Conservation (phyloP, 2,113 vertebrate genomes). For the Prionailurus viverrinus region DNA sequence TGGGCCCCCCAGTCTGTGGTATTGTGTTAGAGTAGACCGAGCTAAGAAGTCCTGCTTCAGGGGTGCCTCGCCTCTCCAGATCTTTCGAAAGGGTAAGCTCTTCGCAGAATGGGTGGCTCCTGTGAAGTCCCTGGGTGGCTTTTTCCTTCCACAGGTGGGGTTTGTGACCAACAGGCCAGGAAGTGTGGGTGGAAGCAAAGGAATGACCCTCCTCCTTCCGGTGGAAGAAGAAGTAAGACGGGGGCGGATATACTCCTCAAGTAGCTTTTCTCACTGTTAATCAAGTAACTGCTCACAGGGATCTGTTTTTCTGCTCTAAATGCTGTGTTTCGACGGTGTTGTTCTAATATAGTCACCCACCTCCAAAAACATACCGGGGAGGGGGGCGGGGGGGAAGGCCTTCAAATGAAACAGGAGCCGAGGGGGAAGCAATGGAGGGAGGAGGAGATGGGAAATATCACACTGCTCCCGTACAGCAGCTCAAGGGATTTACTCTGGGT, state of each 20-base stretch:
- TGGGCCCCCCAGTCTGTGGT: not conserved
- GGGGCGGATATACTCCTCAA: fast-evolving
- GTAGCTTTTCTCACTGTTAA: not conserved
- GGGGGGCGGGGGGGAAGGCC: too few relatives aligned
- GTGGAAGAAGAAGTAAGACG: not conserved
- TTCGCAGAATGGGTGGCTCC: not conserved
- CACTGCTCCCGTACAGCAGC: slow-evolving; percentile 54
- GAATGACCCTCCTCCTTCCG: not conserved
- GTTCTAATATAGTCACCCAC: slow-evolving; percentile 11
- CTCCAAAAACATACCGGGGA: not conserved
- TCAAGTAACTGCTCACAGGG: not conserved
- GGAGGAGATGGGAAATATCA: slow-evolving; percentile 55
- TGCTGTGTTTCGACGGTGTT: slow-evolving; percentile 5
- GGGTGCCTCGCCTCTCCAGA: not conserved
- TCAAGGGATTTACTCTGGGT: slow-evolving; percentile 64
- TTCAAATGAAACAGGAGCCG: slow-evolving; percentile 48
- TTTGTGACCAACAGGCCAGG: not conserved
- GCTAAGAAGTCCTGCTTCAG: not conserved
- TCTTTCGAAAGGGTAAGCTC: not conserved
- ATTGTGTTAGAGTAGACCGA: not conserved
- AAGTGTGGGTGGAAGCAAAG: not conserved
- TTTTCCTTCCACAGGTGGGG: not conserved
- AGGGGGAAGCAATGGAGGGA: not conserved
- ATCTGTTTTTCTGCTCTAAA: not conserved
- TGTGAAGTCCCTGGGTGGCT: fast-evolving